These are phyloP conservation scores for Dicrurus megarhynchus DNA, from an alignment of 2,113 vertebrate species.

Conservation along the genomic window DNA sequence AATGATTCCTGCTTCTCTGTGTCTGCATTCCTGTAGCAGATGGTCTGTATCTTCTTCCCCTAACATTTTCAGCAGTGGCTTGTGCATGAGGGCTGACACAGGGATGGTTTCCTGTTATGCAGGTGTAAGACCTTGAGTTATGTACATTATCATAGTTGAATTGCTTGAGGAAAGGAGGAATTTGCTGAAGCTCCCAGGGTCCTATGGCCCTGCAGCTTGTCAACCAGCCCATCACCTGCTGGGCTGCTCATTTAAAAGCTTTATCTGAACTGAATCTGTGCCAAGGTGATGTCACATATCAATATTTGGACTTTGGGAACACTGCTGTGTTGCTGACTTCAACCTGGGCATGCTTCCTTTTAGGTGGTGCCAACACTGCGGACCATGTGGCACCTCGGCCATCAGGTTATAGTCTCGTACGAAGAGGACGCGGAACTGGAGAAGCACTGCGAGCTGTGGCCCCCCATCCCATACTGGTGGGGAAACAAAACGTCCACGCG, in stretches of 20 bases:
- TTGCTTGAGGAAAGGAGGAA: not conserved
- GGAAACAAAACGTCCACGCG: conserved; percentile 74
- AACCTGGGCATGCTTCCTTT: not conserved
- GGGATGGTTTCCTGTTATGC: not conserved
- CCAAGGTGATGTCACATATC: not conserved
- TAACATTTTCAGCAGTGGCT: not conserved
- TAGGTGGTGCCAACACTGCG: conserved; percentile 79
- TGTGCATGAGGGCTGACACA: fast-evolving
- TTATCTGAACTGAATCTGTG: not conserved
- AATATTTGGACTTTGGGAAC: not conserved
- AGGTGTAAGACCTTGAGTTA: not conserved
- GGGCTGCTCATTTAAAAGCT: not conserved
- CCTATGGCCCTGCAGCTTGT: not conserved
- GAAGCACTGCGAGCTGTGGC: conserved; percentile 80
- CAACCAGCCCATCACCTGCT: not conserved
- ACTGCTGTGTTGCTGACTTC: not conserved
- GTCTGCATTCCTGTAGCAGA: not conserved
- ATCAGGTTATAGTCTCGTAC: conserved; percentile 86
- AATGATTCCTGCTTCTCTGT: not conserved
- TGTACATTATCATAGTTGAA: not conserved
- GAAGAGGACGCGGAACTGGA: conserved; percentile 56
- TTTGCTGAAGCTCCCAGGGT: not conserved
- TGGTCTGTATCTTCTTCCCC: not conserved
- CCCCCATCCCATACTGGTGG: conserved; percentile 86
- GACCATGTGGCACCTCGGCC: conserved; percentile 78